A percentile compares a stretch with the other conserved stretches of the same genome.
Conservation (phyloP, 2,888 invertebrate species). For the Cryptops parisi region DNA sequence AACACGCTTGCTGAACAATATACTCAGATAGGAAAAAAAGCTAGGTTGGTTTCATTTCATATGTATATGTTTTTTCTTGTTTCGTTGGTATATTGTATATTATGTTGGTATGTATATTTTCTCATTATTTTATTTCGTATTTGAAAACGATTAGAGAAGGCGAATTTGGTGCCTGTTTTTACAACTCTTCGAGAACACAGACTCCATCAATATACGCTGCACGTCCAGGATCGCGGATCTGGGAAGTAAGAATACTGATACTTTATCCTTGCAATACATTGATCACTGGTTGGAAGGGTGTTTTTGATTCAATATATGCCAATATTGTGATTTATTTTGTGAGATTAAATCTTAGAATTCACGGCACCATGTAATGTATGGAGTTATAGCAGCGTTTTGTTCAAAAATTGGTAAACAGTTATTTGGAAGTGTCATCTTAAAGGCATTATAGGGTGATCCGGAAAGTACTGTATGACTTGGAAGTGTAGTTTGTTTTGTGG, state of each 20-base stretch:
- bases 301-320: too few relatives aligned
- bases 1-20: constrained; percentile 16
- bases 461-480: too few relatives aligned
- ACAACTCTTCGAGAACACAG: not conserved
- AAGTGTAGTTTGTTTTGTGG: too few relatives aligned
- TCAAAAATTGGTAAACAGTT: too few relatives aligned
- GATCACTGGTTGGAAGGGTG: too few relatives aligned
- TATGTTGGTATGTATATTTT: not conserved
- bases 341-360: too few relatives aligned
- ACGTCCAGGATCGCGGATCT: constrained; percentile 15
- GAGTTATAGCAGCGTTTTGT: too few relatives aligned
- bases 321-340: too few relatives aligned
- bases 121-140: not conserved
- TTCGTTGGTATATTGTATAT: not conserved
- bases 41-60: constrained; percentile 11
- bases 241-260: constrained; percentile 17
- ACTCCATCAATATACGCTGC: constrained; percentile 16
- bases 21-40: constrained; percentile 16
- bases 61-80: not conserved
- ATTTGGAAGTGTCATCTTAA: too few relatives aligned
- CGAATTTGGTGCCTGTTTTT: constrained; percentile 12
- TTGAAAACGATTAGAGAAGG: constrained; percentile 5
- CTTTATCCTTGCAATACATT: too few relatives aligned
- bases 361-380: too few relatives aligned
- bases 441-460: too few relatives aligned